Evolutionary conservation across 2,113 vertebrate genomes (phyloP).

Genomic region (Archilochus colubris): DNA sequence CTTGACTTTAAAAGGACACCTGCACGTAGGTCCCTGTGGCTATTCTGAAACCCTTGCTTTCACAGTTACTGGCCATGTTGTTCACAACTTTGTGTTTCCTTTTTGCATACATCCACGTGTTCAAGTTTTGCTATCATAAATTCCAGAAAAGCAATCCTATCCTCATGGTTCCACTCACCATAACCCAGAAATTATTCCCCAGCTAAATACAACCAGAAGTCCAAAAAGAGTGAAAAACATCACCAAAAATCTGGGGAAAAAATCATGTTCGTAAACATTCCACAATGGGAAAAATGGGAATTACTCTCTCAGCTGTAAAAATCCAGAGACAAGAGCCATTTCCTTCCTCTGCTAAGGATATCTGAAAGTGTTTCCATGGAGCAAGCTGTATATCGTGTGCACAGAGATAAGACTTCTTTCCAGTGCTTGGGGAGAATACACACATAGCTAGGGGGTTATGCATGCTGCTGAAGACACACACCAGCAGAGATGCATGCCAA

Average conservation of each 20-base stretch:
- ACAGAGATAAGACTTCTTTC: slow-evolving; percentile 30
- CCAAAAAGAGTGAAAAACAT: not conserved
- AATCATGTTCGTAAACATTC: not conserved
- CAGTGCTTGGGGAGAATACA: not conserved
- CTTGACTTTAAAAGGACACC: not conserved
- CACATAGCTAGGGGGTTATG: not conserved
- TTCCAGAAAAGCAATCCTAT: not conserved
- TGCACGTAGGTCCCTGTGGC: not conserved
- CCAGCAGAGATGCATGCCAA: not conserved
- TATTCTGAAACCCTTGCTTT: not conserved
- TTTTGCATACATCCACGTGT: not conserved
- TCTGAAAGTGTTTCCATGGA: slow-evolving; percentile 31
- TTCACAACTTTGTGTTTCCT: not conserved
- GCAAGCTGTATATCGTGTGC: not conserved
- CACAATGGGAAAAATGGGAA: not conserved
- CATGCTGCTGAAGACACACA: not conserved
- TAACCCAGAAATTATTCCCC: not conserved
- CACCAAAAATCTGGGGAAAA: not conserved
- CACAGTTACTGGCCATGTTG: not conserved
- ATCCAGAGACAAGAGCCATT: slow-evolving; percentile 14
- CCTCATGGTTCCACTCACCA: not conserved
- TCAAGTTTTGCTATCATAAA: not conserved
- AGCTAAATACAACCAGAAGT: not conserved
- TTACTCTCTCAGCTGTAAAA: not conserved
- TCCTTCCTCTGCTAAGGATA: slow-evolving; percentile 38